These are phyloP conservation scores for Cactoblastis cactorum DNA, from an alignment of 2,888 invertebrate genomes.

Conservation along the genomic window DNA sequence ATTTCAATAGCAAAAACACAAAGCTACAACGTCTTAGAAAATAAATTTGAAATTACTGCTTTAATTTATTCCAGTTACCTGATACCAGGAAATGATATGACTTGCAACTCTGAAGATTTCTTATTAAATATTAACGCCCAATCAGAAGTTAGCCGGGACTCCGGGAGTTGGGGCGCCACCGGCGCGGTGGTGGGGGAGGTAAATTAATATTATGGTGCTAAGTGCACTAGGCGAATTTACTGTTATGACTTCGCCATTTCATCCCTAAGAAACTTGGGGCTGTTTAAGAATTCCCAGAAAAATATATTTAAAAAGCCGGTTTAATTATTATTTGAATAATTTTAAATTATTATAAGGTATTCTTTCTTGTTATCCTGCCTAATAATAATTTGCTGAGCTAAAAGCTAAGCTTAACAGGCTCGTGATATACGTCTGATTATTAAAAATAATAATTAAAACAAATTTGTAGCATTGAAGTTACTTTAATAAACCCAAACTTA, in stretches of 20 bases:
- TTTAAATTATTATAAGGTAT: no score
- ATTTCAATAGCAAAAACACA: not conserved
- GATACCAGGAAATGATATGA: not conserved
- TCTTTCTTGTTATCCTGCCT: no score
- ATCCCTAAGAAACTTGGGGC: not conserved
- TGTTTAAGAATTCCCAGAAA: no score
- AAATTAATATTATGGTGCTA: conserved; percentile 12
- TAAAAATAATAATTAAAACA: no score
- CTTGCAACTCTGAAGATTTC: not conserved
- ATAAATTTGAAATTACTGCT: not conserved
- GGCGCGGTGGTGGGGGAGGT: not conserved
- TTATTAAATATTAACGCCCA: conserved; percentile 11
- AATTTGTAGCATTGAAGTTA: no score
- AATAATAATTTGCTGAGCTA: no score
- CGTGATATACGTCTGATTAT: no score
- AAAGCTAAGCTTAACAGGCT: no score
- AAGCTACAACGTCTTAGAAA: not conserved
- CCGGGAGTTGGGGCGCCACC: not conserved
- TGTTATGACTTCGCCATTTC: not conserved
- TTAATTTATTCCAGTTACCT: not conserved
- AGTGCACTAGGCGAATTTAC: not conserved
- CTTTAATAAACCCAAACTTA: no score
- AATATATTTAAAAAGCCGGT: no score
- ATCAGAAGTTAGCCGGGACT: conserved; percentile 9
- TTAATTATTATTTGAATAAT: no score